A percentile compares a stretch with the other conserved stretches of the same genome.
Evolutionary conservation across 2,888 invertebrate species (phyloP).

Genomic region (Masnerella sp.): DNA sequence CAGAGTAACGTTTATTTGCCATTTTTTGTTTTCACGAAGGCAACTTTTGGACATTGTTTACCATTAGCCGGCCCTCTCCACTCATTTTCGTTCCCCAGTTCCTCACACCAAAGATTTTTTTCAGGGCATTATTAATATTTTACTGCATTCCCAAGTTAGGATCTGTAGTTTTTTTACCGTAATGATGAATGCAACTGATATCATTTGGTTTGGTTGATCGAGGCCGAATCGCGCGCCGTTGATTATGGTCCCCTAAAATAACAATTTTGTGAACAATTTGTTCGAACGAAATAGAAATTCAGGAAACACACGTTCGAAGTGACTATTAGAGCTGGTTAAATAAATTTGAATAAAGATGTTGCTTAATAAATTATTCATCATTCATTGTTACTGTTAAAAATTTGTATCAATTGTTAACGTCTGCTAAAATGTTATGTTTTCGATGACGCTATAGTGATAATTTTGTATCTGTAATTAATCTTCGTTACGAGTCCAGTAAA

Average conservation of each 20-base stretch:
- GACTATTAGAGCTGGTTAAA: conserved; percentile 48
- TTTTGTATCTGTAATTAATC: conserved; percentile 50
- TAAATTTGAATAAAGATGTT: conserved; percentile 48
- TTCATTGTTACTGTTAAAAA: conserved; percentile 54
- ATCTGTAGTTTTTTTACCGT: conserved; percentile 33
- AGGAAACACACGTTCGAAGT: conserved; percentile 34
- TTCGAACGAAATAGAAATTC: conserved; percentile 3
- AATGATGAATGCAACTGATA: conserved; percentile 28
- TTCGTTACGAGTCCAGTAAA: conserved; percentile 37
- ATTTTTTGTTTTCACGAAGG: conserved; percentile 11
- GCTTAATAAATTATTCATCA: conserved; percentile 55
- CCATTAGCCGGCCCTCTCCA: not conserved
- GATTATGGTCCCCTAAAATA: conserved; percentile 47
- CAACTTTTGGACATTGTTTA: conserved; percentile 7
- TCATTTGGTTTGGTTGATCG: conserved; percentile 19
- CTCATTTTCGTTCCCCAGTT: not conserved
- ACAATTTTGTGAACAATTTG: conserved; percentile 10
- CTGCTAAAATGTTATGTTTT: conserved; percentile 40
- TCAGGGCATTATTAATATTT: conserved; percentile 7
- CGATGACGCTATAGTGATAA: conserved; percentile 43
- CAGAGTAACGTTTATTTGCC: conserved; percentile 4
- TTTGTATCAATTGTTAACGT: conserved; percentile 53
- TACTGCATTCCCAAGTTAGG: conserved; percentile 24
- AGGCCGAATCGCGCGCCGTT: conserved; percentile 6
- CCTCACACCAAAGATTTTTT: no score